Conservation (phyloP, 2,113 vertebrate genomes). For the Lycaon pictus region DNA sequence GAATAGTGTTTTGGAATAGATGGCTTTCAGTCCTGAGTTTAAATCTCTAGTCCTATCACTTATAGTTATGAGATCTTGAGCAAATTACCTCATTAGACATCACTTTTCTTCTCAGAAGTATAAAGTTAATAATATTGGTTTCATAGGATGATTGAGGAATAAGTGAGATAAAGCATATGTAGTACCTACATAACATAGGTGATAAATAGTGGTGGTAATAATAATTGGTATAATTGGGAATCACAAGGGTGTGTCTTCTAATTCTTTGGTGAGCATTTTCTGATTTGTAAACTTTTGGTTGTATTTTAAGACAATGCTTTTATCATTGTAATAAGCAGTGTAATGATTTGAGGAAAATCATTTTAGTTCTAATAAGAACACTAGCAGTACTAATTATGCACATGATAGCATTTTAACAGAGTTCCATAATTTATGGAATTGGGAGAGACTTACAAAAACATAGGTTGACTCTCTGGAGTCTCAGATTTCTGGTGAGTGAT, state of each 20-base stretch:
- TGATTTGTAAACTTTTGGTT: constrained; percentile 52
- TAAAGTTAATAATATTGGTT: neutral
- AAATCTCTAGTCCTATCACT: neutral
- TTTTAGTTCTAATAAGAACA: constrained; percentile 78
- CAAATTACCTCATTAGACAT: neutral
- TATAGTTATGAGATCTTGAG: neutral
- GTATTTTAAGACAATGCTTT: constrained; percentile 67
- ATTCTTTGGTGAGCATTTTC: constrained; percentile 41
- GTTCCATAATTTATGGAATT: constrained; percentile 76
- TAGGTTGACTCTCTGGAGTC: constrained; percentile 58
- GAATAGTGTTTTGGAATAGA: constrained; percentile 39
- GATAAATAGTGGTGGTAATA: neutral
- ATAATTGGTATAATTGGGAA: neutral
- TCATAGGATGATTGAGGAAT: neutral
- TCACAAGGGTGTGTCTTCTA: neutral
- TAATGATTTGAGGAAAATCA: constrained; percentile 80
- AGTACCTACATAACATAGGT: neutral
- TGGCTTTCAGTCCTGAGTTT: neutral
- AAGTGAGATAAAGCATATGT: neutral
- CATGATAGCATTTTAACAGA: constrained; percentile 74
- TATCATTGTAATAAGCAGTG: constrained; percentile 76
- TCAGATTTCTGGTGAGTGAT: constrained; percentile 67
- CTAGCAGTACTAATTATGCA: constrained; percentile 77
- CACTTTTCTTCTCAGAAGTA: neutral
- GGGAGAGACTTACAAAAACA: constrained; percentile 82